Evolutionary conservation across 2,888 invertebrate genomes (phyloP), one percentile per base, ranked within the genome.

Genomic region (Drosophila austrosaltans): DNA sequence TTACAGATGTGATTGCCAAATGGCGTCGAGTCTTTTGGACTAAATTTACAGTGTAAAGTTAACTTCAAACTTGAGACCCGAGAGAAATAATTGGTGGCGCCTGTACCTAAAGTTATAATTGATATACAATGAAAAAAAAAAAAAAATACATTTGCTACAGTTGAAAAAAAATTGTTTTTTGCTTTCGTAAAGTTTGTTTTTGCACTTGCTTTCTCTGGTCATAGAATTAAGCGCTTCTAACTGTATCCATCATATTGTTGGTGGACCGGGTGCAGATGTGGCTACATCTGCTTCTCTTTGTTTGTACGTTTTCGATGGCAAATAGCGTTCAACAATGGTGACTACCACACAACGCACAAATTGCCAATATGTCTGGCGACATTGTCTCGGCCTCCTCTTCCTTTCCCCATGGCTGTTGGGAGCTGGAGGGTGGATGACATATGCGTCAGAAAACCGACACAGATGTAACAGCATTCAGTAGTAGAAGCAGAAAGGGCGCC

Each of bases 361-460:
- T 76, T 66, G 77, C 73, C 76, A 77, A 76, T 77, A 73, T 77
- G 77, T 76, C 76, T 76, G 77, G 73, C 68, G 77, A 76, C 74
- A 59, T 73, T 61, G 64, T 42, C 63, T 54, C 22, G 10, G 2
- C 48, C 20, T 25, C 25, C 10, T 48, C 16, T 4, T 16, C 25
- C 25, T 22, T 48, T 69, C 72, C 64, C 54, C 42, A 58, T 57
- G 61, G 36, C 40, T 36, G 53, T 22, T 40, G 32, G 44, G 42
- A 36, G 36, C 3, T 36, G 54, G 48, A 70, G 69, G 54, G 64
- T 70, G 74, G 42, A 64, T 66, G 66, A 74, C 77, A 77, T 78
- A 78, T 73, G 77, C 69, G 66, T 48, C 69, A 65, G 40, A 30
- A 40, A 30, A 58, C 48, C 10, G 22, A 40, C 48, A 22, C 48